phyloP scores from a whole-genome alignment of 2,113 vertebrate species.

The Sorex fumeus region DNA sequence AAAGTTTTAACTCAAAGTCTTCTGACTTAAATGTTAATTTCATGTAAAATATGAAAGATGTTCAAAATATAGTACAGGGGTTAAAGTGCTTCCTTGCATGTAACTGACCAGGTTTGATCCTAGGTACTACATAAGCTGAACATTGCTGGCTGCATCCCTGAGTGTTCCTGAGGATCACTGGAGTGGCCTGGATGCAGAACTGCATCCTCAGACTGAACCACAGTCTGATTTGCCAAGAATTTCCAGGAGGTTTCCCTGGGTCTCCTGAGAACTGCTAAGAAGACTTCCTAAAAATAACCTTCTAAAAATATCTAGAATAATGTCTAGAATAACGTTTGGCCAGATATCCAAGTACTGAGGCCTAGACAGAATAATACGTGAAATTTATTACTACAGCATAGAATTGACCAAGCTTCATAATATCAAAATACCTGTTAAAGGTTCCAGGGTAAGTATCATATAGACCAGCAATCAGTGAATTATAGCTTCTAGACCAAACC shows the following conservation, averaged over 20 bases:
- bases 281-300: too few species aligned
- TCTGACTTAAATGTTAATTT: slow-evolving; percentile 23
- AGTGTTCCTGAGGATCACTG: too few species aligned
- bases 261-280: too few species aligned
- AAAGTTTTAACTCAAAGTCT: not conserved
- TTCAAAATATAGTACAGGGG: too few species aligned
- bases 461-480: not conserved
- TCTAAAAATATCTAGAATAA: not conserved
- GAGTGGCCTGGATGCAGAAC: too few species aligned
- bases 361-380: not conserved
- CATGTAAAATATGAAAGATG: not conserved
- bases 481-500: not conserved
- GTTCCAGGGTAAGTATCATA: not conserved
- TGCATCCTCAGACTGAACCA: too few species aligned
- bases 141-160: too few species aligned
- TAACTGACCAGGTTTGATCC: too few species aligned
- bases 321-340: not conserved
- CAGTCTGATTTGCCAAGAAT: too few species aligned
- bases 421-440: not conserved
- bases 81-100: too few species aligned
- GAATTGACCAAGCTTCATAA: not conserved
- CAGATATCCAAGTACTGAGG: not conserved
- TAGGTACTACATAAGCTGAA: too few species aligned
- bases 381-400: not conserved
- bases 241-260: too few species aligned